phyloP scores from a whole-genome alignment of 2,888 invertebrate genomes.

The Chymomyza procnemis region DNA sequence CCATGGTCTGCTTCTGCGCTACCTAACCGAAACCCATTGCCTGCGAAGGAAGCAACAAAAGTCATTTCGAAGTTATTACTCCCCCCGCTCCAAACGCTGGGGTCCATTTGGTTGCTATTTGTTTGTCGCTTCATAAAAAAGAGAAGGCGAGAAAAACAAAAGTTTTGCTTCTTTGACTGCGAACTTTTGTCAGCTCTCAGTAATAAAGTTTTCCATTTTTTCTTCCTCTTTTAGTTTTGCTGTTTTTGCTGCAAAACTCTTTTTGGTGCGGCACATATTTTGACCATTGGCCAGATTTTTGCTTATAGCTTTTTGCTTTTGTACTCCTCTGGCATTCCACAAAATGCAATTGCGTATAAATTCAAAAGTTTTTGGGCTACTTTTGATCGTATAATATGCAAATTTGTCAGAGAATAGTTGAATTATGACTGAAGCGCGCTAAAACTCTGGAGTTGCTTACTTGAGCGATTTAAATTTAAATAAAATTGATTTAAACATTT shows the following conservation, averaged over 20 bases:
- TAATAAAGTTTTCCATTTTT: constrained; percentile 48
- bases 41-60: constrained; percentile 63
- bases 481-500: too few relatives aligned
- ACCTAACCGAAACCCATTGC: constrained; percentile 42
- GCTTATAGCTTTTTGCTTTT: constrained; percentile 4
- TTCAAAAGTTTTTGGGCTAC: constrained; percentile 48
- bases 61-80: constrained; percentile 71
- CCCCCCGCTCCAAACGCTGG: constrained; percentile 11
- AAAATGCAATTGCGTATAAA: constrained; percentile 61
- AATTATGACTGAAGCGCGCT: background rate
- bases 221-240: background rate
- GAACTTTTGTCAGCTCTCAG: constrained; percentile 58
- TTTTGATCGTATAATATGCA: constrained; percentile 35
- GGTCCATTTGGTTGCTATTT: constrained; percentile 42
- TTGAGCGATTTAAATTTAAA: background rate
- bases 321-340: constrained; percentile 43
- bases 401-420: constrained; percentile 32
- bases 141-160: constrained; percentile 63
- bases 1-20: constrained; percentile 7
- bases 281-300: constrained; percentile 30
- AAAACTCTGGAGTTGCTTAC: background rate
- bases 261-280: constrained; percentile 11
- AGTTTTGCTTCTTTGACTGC: constrained; percentile 56
- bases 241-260: background rate
- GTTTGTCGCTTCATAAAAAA: constrained; percentile 58